These are phyloP conservation scores for Antheraea mylitta DNA, from an alignment of 1,140 invertebrate species.

Conservation along the genomic window DNA sequence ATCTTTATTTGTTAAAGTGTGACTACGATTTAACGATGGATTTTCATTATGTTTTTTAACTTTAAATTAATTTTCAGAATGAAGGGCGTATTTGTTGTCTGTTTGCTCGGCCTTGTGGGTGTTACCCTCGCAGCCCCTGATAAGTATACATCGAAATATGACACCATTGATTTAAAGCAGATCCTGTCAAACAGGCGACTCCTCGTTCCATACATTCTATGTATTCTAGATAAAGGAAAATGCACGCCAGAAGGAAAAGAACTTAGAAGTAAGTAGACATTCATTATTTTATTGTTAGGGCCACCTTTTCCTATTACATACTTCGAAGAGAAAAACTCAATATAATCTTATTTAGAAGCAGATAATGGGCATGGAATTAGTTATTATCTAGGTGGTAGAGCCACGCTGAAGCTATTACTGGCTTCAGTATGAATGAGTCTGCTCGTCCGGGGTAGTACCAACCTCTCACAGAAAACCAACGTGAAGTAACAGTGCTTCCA, in stretches of 20 bases:
- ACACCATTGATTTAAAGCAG: conserved; percentile 84
- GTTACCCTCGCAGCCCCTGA: conserved; percentile 45
- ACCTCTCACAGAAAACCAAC: too few species aligned
- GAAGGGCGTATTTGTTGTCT: conserved; percentile 33
- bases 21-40: not conserved
- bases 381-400: too few species aligned
- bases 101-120: conserved; percentile 33
- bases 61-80: conserved; percentile 43
- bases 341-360: too few species aligned
- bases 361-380: too few species aligned
- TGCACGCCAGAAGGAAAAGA: conserved; percentile 85
- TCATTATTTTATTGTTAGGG: not conserved
- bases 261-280: conserved; percentile 82
- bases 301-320: not conserved
- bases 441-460: too few species aligned
- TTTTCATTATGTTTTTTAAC: not conserved
- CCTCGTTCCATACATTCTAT: conserved; percentile 83
- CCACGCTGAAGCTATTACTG: too few species aligned
- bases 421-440: too few species aligned
- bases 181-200: conserved; percentile 84
- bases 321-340: not conserved
- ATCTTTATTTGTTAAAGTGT: not conserved
- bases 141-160: conserved; percentile 85
- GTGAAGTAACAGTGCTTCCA: too few species aligned
- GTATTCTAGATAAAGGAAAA: conserved; percentile 82